Evolutionary conservation across 2,797 vertebrate genomes (phyloP).

Genomic region (Oceanodroma leucorhoa): DNA sequence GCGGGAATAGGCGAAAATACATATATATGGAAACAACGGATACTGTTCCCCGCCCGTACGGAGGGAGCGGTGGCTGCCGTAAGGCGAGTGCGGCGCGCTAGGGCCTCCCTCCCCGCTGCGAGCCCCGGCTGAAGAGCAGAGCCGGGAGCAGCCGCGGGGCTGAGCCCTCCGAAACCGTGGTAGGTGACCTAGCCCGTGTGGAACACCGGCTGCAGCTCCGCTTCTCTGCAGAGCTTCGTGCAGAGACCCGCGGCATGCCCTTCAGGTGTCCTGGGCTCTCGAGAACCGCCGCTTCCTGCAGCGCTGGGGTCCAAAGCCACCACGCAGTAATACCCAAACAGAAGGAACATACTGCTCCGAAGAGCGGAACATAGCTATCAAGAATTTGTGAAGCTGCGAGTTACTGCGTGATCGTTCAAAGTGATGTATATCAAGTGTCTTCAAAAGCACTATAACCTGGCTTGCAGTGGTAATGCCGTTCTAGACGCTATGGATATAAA

Average conservation of each 20-base stretch:
- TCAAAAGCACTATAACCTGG: background rate
- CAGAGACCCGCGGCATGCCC: background rate
- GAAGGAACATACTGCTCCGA: rapidly evolving
- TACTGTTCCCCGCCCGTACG: rapidly evolving
- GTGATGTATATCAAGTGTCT: rapidly evolving
- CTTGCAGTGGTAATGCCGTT: background rate
- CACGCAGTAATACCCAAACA: rapidly evolving
- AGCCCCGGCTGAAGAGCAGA: background rate
- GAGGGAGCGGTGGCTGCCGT: background rate
- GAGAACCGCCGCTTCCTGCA: background rate
- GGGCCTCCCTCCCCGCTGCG: background rate
- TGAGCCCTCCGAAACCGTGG: rapidly evolving
- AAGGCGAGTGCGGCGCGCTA: background rate
- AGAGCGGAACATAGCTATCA: rapidly evolving
- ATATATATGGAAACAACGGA: rapidly evolving
- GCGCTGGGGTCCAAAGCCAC: background rate
- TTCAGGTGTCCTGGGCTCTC: background rate
- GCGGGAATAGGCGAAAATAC: rapidly evolving
- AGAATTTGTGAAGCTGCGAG: background rate
- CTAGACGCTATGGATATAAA: rapidly evolving
- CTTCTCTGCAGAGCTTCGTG: background rate
- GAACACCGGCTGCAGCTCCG: background rate
- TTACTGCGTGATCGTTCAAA: background rate
- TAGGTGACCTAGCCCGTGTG: rapidly evolving
- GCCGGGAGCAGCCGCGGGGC: background rate